Conservation (phyloP, 2,113 vertebrate species). For the Rhineura floridana region DNA sequence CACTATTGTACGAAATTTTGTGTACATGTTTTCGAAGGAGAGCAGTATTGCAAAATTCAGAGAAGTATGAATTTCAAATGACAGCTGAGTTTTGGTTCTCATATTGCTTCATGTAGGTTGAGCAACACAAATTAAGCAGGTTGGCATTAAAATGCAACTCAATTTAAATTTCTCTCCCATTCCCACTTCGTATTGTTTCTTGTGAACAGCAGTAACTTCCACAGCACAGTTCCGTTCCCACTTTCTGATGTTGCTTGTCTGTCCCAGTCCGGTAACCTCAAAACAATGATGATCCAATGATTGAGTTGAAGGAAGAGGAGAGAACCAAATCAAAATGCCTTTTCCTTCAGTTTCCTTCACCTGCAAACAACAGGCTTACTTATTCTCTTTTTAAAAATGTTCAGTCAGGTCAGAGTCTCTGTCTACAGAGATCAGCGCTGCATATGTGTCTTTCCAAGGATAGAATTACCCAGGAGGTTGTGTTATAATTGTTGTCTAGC, state of each 20-base stretch:
- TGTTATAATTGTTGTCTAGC: constrained; percentile 4
- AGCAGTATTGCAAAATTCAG: too few species aligned
- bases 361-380: neutral
- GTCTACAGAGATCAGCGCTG: neutral
- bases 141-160: too few species aligned
- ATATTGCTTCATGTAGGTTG: too few species aligned
- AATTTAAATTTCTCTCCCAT: too few species aligned
- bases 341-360: neutral
- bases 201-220: neutral
- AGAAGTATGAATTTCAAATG: too few species aligned
- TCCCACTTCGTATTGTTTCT: too few species aligned
- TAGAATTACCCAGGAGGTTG: constrained; percentile 8
- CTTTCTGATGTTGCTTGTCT: neutral
- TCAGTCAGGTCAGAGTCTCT: neutral
- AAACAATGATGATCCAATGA: neutral
- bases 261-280: neutral
- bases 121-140: too few species aligned
- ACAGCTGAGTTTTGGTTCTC: too few species aligned
- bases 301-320: neutral
- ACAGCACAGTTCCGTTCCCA: neutral
- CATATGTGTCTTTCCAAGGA: constrained; percentile 12
- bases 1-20: too few species aligned
- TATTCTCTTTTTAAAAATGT: neutral
- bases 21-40: too few species aligned
- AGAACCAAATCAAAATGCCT: neutral